Conservation (phyloP, 2,888 invertebrate species). For the Gibbula magus region DNA sequence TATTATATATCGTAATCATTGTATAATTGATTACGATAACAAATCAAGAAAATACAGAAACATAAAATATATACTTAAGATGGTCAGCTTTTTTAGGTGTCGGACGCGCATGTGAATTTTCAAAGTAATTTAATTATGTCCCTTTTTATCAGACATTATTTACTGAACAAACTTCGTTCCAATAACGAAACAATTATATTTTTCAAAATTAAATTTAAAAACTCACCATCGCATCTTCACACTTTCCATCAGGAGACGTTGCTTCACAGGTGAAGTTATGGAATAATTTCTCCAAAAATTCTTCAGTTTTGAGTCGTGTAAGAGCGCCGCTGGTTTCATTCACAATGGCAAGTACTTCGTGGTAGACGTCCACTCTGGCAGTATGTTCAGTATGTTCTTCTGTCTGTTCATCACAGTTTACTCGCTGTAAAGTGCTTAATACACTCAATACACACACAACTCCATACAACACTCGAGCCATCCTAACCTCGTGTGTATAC, state of each 20-base stretch:
- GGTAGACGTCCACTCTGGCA: not conserved
- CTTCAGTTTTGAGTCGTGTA: not conserved
- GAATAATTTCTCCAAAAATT: not conserved
- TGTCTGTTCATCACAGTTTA: not conserved
- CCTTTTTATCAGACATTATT: no score
- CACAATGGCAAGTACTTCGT: not conserved
- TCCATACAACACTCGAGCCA: not conserved
- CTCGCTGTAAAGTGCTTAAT: not conserved
- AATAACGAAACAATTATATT: no score
- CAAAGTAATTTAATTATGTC: no score
- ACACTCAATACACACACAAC: not conserved
- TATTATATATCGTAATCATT: no score
- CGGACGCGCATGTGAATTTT: no score
- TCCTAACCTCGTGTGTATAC: not conserved
- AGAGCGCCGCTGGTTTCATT: not conserved
- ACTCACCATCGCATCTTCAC: not conserved
- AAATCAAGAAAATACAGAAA: no score
- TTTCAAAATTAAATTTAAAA: no score
- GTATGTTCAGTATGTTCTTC: not conserved
- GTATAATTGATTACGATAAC: no score
- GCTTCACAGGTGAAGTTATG: not conserved
- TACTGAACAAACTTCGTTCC: no score
- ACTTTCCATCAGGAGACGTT: not conserved
- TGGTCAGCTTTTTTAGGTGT: no score
- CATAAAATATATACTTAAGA: no score